A percentile compares a stretch with the other conserved stretches of the same genome.
phyloP scores from a whole-genome alignment of 2,888 invertebrate genomes.

The Hypolimnas misippus region DNA sequence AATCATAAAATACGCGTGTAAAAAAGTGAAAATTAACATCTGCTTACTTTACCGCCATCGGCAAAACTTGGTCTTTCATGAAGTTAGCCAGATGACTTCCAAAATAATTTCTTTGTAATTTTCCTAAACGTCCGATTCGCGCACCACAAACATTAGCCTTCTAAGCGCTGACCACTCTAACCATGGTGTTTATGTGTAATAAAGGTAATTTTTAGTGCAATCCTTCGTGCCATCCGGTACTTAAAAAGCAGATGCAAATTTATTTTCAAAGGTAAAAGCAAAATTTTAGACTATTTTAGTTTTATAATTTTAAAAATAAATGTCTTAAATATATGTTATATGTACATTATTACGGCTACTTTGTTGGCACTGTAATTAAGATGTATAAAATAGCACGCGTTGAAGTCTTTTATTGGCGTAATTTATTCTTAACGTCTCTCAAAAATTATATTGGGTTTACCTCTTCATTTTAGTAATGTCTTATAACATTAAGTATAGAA shows the following conservation, averaged over 20 bases:
- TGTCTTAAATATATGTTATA: neutral
- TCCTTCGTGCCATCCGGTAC: constrained; percentile 59
- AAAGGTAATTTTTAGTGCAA: constrained; percentile 53
- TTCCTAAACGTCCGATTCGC: constrained; percentile 19
- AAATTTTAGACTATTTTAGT: neutral
- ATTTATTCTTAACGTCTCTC: too few species aligned
- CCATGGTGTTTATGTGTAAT: constrained; percentile 56
- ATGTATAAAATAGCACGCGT: constrained; percentile 43
- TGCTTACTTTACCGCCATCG: neutral
- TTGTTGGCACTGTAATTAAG: neutral
- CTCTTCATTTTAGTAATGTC: too few species aligned
- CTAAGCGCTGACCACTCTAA: constrained; percentile 47
- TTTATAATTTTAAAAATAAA: neutral
- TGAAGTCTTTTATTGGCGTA: constrained; percentile 56
- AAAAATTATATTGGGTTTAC: too few species aligned
- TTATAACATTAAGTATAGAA: too few species aligned
- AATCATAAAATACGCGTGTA: neutral
- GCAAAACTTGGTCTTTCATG: constrained; percentile 12
- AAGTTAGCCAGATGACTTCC: constrained; percentile 26
- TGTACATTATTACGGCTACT: neutral
- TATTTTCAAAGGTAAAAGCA: neutral
- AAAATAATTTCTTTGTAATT: constrained; percentile 22
- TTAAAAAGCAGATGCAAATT: constrained; percentile 59
- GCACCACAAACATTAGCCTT: constrained; percentile 47
- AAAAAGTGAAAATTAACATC: neutral